A percentile compares a stretch with the other conserved stretches of the same genome.
Evolutionary conservation across 2,113 vertebrate species (phyloP).

Genomic region (Clarias magur): DNA sequence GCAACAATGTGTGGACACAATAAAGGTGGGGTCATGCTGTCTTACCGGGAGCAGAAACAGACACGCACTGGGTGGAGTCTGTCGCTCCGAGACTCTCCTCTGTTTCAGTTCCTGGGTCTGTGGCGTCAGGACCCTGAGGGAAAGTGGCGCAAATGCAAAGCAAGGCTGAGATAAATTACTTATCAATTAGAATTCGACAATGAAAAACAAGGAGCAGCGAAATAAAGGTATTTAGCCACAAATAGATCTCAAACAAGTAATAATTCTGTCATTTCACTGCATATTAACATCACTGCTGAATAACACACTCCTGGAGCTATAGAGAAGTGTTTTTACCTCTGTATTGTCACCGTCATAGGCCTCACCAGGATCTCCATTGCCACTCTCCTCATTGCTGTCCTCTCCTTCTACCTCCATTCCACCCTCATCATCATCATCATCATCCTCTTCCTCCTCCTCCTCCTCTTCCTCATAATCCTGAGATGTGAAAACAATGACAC

Average conservation of each 20-base stretch:
- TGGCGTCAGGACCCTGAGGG: slow-evolving; percentile 84
- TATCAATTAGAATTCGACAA: background rate
- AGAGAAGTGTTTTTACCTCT: slow-evolving; percentile 73
- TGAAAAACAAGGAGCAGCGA: background rate
- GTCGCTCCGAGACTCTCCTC: slow-evolving; percentile 91
- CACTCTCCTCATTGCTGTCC: slow-evolving; percentile 90
- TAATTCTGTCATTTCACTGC: background rate
- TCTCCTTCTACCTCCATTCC: slow-evolving; percentile 92
- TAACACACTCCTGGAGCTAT: background rate
- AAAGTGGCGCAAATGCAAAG: background rate
- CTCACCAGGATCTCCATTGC: slow-evolving; percentile 87
- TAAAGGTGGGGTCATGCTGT: background rate
- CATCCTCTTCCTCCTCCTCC: slow-evolving; percentile 81
- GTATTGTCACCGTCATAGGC: slow-evolving; percentile 88
- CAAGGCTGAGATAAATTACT: background rate
- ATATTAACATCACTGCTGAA: background rate
- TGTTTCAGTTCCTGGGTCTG: slow-evolving; percentile 91
- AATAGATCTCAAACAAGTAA: background rate
- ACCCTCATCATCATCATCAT: slow-evolving; percentile 90
- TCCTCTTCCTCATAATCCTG: slow-evolving; percentile 82
- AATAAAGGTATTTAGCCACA: background rate
- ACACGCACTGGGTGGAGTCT: slow-evolving; percentile 87
- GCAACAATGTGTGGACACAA: background rate
- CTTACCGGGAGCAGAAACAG: slow-evolving; percentile 87
- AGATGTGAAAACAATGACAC: background rate